A percentile compares a stretch with the other conserved stretches of the same genome.
These are phyloP conservation scores for Drosophila tanythrix DNA, from an alignment of 2,888 invertebrate species.

Conservation along the genomic window DNA sequence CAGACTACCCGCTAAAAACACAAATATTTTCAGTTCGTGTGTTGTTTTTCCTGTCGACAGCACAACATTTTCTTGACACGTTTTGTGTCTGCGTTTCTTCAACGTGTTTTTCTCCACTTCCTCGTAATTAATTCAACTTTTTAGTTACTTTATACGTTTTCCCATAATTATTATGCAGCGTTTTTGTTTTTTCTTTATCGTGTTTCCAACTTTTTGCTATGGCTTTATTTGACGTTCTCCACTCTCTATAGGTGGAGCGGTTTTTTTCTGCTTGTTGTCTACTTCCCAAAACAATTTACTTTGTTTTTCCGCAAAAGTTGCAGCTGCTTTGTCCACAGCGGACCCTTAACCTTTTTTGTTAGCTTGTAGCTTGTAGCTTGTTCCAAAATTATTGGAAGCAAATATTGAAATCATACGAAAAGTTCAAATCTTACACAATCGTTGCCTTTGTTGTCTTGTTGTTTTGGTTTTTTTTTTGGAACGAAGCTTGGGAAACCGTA, in stretches of 20 bases:
- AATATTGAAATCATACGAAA: conserved; percentile 46
- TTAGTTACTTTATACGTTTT: conserved; percentile 61
- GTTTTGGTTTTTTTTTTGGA: neutral
- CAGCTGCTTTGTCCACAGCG: conserved; percentile 5
- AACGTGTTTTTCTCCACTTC: conserved; percentile 44
- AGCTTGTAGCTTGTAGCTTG: conserved; percentile 23
- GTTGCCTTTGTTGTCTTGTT: conserved; percentile 2
- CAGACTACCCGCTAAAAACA: neutral
- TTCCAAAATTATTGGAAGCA: conserved; percentile 38
- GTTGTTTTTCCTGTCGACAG: neutral
- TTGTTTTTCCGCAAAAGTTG: conserved; percentile 53
- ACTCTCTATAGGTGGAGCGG: conserved; percentile 9
- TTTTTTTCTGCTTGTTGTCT: conserved; percentile 9
- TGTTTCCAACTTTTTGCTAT: conserved; percentile 31
- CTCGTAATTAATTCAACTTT: conserved; percentile 69
- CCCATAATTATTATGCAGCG: conserved; percentile 77
- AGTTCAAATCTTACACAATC: conserved; percentile 21
- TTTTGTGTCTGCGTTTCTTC: conserved; percentile 18
- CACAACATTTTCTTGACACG: conserved; percentile 21
- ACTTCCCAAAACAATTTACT: conserved; percentile 67
- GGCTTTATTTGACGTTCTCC: conserved; percentile 33
- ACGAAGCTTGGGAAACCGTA: conserved; percentile 32
- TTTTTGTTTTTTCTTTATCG: conserved; percentile 38
- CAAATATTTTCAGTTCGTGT: neutral
- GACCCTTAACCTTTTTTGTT: conserved; percentile 20